Evolutionary conservation across 2,888 invertebrate genomes (phyloP).

Genomic region (Aspidiotus destructor): DNA sequence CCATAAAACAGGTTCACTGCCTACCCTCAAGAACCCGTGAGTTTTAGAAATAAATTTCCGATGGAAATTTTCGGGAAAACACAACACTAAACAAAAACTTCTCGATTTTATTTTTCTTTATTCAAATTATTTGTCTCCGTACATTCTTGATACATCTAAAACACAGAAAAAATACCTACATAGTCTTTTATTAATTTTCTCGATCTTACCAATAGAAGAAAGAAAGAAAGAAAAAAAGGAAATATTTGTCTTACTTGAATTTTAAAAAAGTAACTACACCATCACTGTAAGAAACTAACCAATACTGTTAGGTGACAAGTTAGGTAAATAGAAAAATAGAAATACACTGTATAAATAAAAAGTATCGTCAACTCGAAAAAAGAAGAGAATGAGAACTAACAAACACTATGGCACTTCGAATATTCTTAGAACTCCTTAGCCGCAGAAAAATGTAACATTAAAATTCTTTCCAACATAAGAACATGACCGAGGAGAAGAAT

Average conservation of each 20-base stretch:
- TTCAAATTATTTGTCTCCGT: too few species aligned
- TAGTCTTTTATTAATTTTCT: neutral
- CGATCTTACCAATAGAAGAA: neutral
- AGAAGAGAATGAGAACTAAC: neutral
- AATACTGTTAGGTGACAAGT: conserved; percentile 4
- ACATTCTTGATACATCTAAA: too few species aligned
- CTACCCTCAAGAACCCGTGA: too few species aligned
- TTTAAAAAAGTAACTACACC: neutral
- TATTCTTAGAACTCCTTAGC: neutral
- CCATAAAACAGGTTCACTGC: too few species aligned
- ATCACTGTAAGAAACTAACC: neutral
- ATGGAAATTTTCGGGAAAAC: too few species aligned
- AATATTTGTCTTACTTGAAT: too few species aligned
- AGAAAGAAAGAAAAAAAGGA: neutral
- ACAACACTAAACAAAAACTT: too few species aligned
- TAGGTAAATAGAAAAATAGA: neutral
- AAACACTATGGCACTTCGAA: neutral
- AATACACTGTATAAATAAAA: neutral
- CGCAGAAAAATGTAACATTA: neutral
- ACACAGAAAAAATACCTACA: neutral
- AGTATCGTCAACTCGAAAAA: neutral
- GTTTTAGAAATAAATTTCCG: too few species aligned
- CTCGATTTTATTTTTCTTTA: too few species aligned
- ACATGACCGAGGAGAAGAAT: neutral
- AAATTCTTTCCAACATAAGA: neutral